Conservation (phyloP, 2,113 vertebrate species). For the Chaetodon trifascialis region DNA sequence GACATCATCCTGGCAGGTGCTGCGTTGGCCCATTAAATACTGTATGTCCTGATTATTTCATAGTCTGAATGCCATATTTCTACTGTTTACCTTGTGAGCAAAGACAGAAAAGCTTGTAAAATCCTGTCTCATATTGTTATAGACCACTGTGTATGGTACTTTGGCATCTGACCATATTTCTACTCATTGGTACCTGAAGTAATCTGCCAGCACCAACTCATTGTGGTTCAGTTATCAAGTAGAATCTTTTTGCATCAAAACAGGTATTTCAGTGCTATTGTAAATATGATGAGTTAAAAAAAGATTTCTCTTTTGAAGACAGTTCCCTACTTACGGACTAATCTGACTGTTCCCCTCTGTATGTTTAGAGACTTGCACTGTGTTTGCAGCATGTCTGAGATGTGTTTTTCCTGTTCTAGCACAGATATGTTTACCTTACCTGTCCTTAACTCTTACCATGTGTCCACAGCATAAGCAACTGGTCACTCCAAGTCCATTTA, state of each 20-base stretch:
- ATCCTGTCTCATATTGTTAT: background rate
- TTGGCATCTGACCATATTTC: background rate
- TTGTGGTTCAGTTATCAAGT: background rate
- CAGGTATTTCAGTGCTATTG: background rate
- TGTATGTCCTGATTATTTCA: background rate
- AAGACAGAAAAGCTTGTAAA: background rate
- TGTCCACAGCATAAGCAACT: slow-evolving; percentile 44
- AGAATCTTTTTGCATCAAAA: background rate
- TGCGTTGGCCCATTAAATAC: too few relatives aligned
- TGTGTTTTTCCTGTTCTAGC: slow-evolving; percentile 30
- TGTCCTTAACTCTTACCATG: slow-evolving; percentile 67
- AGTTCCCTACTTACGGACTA: background rate
- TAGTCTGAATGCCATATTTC: background rate
- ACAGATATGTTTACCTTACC: slow-evolving; percentile 59
- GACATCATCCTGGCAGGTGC: too few relatives aligned
- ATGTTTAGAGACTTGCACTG: slow-evolving; percentile 16
- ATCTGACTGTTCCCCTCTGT: slow-evolving; percentile 11
- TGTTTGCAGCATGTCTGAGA: slow-evolving; percentile 36
- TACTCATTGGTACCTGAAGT: background rate
- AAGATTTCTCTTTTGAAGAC: background rate
- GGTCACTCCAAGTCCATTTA: slow-evolving; percentile 41
- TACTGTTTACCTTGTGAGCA: background rate
- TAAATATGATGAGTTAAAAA: background rate
- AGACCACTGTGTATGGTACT: background rate
- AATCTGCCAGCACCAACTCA: background rate